Conservation (phyloP, 2,113 vertebrate species). For the Pterocles burchelli region DNA sequence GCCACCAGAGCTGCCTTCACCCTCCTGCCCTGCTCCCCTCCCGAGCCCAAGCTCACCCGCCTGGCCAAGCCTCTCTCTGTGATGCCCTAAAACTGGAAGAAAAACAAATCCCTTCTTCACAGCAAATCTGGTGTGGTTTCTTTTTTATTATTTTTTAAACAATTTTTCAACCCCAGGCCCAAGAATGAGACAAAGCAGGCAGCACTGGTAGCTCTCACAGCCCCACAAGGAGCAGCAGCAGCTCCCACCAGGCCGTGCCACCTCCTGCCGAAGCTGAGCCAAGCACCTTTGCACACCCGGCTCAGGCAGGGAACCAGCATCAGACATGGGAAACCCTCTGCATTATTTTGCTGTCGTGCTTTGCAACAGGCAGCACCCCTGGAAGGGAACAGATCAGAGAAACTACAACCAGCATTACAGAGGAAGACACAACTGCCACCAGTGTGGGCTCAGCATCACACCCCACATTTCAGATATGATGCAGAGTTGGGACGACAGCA, state of each 20-base stretch:
- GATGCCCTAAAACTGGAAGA: neutral
- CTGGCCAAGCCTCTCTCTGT: neutral
- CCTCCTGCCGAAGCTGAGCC: neutral
- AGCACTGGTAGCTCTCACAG: neutral
- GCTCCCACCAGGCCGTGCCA: neutral
- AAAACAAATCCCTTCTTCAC: neutral
- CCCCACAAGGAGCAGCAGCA: neutral
- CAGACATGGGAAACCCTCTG: neutral
- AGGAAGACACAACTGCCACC: neutral
- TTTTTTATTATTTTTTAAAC: neutral
- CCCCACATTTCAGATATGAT: fast-evolving
- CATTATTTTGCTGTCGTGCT: neutral
- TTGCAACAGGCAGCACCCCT: neutral
- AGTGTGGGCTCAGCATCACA: neutral
- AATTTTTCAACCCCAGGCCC: neutral
- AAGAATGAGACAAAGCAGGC: neutral
- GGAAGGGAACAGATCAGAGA: neutral
- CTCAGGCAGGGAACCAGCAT: fast-evolving
- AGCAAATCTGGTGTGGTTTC: neutral
- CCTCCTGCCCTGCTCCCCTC: neutral
- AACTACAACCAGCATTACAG: neutral
- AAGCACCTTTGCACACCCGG: fast-evolving
- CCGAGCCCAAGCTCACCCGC: fast-evolving
- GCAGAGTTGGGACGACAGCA: neutral
- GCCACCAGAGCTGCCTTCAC: neutral